Evolutionary conservation across 2,113 vertebrate genomes (phyloP).

Genomic region (Amphilophus citrinellus): DNA sequence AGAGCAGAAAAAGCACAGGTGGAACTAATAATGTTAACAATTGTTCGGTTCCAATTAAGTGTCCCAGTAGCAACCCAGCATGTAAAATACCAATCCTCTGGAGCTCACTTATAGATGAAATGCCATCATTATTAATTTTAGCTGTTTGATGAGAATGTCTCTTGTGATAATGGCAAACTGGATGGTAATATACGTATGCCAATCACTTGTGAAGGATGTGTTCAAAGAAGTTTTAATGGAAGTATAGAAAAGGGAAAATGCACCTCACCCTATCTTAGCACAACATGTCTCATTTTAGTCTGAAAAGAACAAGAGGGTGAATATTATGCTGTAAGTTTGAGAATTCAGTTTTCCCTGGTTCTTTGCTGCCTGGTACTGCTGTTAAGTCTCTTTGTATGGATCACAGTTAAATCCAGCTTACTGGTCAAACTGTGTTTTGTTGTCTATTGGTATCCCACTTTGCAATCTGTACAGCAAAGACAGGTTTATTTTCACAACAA

Average conservation of each 20-base stretch:
- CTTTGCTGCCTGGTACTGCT: neutral
- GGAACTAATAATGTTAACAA: slow-evolving; percentile 27
- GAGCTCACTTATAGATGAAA: neutral
- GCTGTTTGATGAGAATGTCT: slow-evolving; percentile 19
- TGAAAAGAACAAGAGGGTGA: neutral
- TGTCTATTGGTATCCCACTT: neutral
- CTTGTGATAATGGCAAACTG: neutral
- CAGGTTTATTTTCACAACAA: neutral
- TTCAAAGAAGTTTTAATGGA: neutral
- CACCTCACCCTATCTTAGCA: neutral
- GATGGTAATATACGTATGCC: neutral
- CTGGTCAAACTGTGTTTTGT: neutral
- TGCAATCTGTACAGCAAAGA: neutral
- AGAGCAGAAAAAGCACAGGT: slow-evolving; percentile 3
- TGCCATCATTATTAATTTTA: slow-evolving; percentile 2
- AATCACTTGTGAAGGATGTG: neutral
- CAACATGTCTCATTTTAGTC: neutral
- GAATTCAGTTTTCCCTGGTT: neutral
- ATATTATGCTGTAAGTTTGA: neutral
- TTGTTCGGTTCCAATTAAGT: slow-evolving; percentile 22
- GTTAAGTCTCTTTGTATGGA: neutral
- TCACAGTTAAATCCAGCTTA: neutral
- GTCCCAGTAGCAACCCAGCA: slow-evolving; percentile 10
- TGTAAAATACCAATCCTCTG: neutral
- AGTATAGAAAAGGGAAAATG: neutral